A percentile compares a stretch with the other conserved stretches of the same genome.
Conservation (phyloP, 1,140 invertebrate genomes). For the Drosophila murphyi region DNA sequence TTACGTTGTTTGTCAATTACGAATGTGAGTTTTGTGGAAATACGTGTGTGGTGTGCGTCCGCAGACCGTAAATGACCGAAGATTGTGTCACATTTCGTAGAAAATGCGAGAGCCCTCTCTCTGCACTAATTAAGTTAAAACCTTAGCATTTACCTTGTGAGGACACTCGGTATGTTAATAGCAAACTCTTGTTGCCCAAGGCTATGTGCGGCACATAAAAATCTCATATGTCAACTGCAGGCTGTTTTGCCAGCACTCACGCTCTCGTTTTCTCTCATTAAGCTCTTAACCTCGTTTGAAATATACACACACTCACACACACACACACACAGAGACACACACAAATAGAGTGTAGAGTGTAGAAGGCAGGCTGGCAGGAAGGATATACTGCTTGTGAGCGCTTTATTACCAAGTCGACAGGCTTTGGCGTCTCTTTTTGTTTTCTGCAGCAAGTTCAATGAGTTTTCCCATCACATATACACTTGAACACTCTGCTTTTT, state of each 20-base stretch:
- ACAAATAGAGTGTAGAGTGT: neutral
- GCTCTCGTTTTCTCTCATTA: constrained; percentile 62
- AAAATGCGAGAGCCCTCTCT: constrained; percentile 45
- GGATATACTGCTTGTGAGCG: constrained; percentile 67
- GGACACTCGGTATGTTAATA: constrained; percentile 57
- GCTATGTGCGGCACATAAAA: constrained; percentile 66
- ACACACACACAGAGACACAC: neutral
- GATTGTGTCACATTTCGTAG: constrained; percentile 66
- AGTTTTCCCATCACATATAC: constrained; percentile 11
- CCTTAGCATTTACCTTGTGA: constrained; percentile 79
- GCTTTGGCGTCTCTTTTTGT: constrained; percentile 36
- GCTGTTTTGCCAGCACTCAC: constrained; percentile 47
- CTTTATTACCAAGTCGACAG: constrained; percentile 79
- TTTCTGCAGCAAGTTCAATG: constrained; percentile 43
- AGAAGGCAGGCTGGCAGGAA: constrained; percentile 29
- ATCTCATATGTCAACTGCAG: constrained; percentile 80
- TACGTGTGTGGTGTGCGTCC: neutral
- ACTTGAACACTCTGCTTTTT: constrained; percentile 10
- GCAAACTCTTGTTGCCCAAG: constrained; percentile 67
- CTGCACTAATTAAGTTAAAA: constrained; percentile 74
- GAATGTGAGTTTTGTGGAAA: constrained; percentile 5
- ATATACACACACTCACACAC: constrained; percentile 3
- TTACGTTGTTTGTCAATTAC: constrained; percentile 33
- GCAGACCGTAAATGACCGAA: constrained; percentile 30
- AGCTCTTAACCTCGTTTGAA: constrained; percentile 78